Base-by-base conservation (phyloP, 2,797 vertebrate species). In the Nyctibius grandis region DNA sequence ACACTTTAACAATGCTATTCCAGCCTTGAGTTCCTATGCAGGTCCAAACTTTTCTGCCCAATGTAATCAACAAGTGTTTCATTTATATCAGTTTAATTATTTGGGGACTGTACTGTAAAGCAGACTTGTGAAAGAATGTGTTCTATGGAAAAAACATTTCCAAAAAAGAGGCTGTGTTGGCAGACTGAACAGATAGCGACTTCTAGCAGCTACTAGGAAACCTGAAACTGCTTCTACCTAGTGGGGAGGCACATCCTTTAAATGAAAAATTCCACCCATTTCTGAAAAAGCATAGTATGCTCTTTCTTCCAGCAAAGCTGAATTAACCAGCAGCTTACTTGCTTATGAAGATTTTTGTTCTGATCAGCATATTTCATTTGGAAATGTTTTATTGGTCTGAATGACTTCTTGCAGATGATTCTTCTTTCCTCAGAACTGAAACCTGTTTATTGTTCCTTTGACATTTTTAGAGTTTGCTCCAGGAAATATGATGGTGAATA, bases 351-450 rank as follows among this genome's bases (percentile, higher is more conserved):
- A 69, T 72, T 61, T 82, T 97, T 91, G 70, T 91, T 90, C 86
- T 67, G 96, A 95, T 85, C 68, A 77, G 51, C 48, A 93, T 48
- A 77, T 94, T 95, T 90, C 72, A 59, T 61, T 61, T 94, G 83
- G 73, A 93, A 95, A 38, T 57, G 67, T 91, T 97, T 97, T 90
- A 87, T 87, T 92, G 76, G 7, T 44, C 84, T 89, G 47, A 89
- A 78, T 91, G 88, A 67, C 82, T 77, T 74, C 89, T 96, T 91
- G 61, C 86, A 81, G 65, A 50, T 74, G 42, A 82, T 72, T 67
- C 31, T 89, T 93, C n/a, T 85, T 93, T 89, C 91, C 92, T 93
- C 81, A 92, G 83, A 95, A 94, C 23, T 16, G 28, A 91, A 95
- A 94, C 61, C 72, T 95, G 5, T 72, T 96, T 89, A 68, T 96